Percentiles rank a stretch among this genome's conserved stretches.
Conservation (phyloP, 2,113 vertebrate genomes). For the Otis tarda region DNA sequence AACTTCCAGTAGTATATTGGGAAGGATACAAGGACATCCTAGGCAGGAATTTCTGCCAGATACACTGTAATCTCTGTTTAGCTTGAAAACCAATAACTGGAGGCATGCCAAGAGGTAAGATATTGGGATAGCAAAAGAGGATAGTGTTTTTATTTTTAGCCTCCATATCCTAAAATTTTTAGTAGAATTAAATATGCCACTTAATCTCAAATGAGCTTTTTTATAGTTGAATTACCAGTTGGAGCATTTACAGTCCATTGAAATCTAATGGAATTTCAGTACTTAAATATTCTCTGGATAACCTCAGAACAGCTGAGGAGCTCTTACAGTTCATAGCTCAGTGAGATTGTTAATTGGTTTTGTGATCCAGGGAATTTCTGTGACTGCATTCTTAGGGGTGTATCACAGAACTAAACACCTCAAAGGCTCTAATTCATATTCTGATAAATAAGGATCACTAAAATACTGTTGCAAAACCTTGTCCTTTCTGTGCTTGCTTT, state of each 20-base stretch:
- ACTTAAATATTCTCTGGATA: slow-evolving; percentile 50
- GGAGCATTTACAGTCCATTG: slow-evolving; percentile 38
- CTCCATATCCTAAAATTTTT: neutral
- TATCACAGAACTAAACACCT: slow-evolving; percentile 25
- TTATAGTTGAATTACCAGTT: neutral
- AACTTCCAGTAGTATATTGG: neutral
- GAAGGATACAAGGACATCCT: neutral
- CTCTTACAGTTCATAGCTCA: slow-evolving; percentile 50
- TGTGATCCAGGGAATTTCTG: slow-evolving; percentile 46
- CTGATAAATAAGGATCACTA: slow-evolving; percentile 12
- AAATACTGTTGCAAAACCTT: slow-evolving; percentile 6
- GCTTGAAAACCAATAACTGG: neutral
- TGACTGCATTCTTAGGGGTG: slow-evolving; percentile 5
- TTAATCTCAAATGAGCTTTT: neutral
- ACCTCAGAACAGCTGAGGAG: slow-evolving; percentile 36
- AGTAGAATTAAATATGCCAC: neutral
- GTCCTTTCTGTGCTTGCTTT: slow-evolving; percentile 5
- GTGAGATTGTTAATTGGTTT: slow-evolving; percentile 63
- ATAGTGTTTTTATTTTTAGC: slow-evolving; percentile 13
- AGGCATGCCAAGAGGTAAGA: neutral
- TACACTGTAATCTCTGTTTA: neutral
- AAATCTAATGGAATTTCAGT: slow-evolving; percentile 49
- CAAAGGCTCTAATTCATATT: slow-evolving; percentile 23
- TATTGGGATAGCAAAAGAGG: neutral
- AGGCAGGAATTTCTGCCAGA: neutral